Evolutionary conservation across 2,797 vertebrate genomes (phyloP).

Genomic region (Lutjanus campechanus): DNA sequence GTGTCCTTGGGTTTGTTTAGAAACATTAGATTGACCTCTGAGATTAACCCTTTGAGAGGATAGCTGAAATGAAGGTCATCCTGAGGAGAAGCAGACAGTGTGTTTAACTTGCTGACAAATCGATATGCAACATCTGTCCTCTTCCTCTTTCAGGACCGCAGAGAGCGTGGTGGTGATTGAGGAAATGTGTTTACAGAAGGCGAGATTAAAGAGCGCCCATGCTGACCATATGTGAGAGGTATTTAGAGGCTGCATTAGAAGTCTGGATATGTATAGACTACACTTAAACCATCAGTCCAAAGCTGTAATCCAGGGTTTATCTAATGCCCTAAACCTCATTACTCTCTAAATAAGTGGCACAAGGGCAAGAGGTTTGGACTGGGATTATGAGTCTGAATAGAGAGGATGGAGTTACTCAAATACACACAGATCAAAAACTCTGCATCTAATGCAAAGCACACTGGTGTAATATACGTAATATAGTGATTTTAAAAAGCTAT

Average conservation of each 20-base stretch:
- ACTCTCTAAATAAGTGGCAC: slow-evolving; percentile 80
- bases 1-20: slow-evolving; percentile 57
- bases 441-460: background rate
- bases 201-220: slow-evolving; percentile 52
- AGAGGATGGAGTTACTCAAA: slow-evolving; percentile 33
- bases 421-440: slow-evolving; percentile 29
- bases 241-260: slow-evolving; percentile 64
- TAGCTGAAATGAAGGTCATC: slow-evolving; percentile 29
- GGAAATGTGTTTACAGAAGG: slow-evolving; percentile 59
- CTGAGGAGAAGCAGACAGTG: background rate
- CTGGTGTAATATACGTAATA: background rate
- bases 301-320: slow-evolving; percentile 82
- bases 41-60: slow-evolving; percentile 63
- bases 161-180: slow-evolving; percentile 28
- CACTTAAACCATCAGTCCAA: slow-evolving; percentile 68
- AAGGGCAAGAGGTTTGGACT: slow-evolving; percentile 71
- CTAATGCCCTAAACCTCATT: slow-evolving; percentile 75
- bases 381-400: slow-evolving; percentile 72
- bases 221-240: slow-evolving; percentile 61
- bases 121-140: slow-evolving; percentile 26
- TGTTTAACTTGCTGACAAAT: slow-evolving; percentile 29
- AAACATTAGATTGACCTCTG: slow-evolving; percentile 57
- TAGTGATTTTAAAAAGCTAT: background rate
- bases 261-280: slow-evolving; percentile 66
- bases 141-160: background rate